phyloP scores from a whole-genome alignment of 2,113 vertebrate genomes.

The Leuciscus idus region DNA sequence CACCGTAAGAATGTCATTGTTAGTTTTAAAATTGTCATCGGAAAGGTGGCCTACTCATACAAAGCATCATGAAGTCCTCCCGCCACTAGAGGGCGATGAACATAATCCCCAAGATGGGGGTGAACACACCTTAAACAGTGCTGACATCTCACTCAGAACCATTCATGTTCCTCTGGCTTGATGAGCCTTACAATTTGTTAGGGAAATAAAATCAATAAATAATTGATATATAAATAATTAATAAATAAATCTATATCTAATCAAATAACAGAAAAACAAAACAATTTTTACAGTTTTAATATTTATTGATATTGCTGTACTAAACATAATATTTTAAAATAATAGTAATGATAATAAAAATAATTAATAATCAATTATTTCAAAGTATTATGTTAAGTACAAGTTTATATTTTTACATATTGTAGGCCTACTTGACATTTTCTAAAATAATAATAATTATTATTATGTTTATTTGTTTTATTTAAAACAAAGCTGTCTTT shows the following conservation, averaged over 20 bases:
- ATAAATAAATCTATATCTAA: no score
- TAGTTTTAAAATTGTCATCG: neutral
- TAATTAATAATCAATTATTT: neutral
- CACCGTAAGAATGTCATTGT: neutral
- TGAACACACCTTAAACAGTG: neutral
- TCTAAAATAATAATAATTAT: no score
- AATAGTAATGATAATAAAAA: neutral
- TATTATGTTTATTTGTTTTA: no score
- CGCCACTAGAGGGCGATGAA: conserved; percentile 34
- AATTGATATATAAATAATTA: no score
- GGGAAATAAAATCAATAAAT: no score
- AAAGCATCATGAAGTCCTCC: conserved; percentile 26
- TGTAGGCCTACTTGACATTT: no score
- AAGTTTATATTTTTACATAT: no score
- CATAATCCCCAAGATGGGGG: neutral
- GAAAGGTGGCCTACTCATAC: neutral
- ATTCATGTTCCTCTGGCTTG: neutral
- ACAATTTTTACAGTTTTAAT: neutral
- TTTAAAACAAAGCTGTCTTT: no score
- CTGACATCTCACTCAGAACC: neutral
- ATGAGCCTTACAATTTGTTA: neutral
- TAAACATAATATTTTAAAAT: neutral
- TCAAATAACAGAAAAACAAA: no score
- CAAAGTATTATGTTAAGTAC: neutral
- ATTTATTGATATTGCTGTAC: neutral